Base-by-base conservation (phyloP, 1,140 invertebrate species). In the Colletes gigas region DNA sequence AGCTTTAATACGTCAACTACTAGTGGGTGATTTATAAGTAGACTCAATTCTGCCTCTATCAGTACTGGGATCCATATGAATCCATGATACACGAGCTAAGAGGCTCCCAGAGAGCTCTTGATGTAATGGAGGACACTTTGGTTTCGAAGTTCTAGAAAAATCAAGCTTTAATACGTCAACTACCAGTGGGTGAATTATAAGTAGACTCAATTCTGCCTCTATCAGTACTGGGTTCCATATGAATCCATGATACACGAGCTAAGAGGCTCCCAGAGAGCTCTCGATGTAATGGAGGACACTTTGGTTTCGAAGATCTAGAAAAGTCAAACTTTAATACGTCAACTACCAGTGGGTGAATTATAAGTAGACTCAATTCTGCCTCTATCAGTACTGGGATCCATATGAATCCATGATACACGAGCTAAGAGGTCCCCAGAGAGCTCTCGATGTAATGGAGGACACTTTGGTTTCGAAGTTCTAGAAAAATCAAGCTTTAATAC, bases 191-290 rank as follows among this genome's bases (percentile, higher is more conserved):
- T 17, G n/a, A 30, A 39, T 57, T 55, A 15, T 9, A 55, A 52
- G 19, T 17, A 7, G n/a, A n/a, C n/a, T n/a, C n/a, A n/a, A n/a
- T n/a, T n/a, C n/a, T n/a, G n/a, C n/a, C n/a, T n/a, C n/a, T n/a
- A n/a, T n/a, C n/a, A n/a, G n/a, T n/a, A n/a, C n/a, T n/a, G n/a
- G n/a, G n/a, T n/a, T n/a, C n/a, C n/a, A 60, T 1, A 17, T 1
- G 39, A 57, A 66, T 41, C 68, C 39, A 54, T 41, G 50, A 67
- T 67, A 17, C 15, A 12, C 19, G 50, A 66, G 63, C 19, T 69
- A 5, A 65, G 5, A 65, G 62, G 17, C 7, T 41, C 17, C 5
- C 30, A 10, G 17, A 44, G 4, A 15, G 8, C 15, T 75, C 59
- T 54, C 21, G 3, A 14, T 6, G 9, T 21, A 7, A 66, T 21